Percentiles rank a stretch among this genome's conserved stretches.
Evolutionary conservation across 2,888 invertebrate genomes (phyloP).

Genomic region (Platycnemis pennipes): DNA sequence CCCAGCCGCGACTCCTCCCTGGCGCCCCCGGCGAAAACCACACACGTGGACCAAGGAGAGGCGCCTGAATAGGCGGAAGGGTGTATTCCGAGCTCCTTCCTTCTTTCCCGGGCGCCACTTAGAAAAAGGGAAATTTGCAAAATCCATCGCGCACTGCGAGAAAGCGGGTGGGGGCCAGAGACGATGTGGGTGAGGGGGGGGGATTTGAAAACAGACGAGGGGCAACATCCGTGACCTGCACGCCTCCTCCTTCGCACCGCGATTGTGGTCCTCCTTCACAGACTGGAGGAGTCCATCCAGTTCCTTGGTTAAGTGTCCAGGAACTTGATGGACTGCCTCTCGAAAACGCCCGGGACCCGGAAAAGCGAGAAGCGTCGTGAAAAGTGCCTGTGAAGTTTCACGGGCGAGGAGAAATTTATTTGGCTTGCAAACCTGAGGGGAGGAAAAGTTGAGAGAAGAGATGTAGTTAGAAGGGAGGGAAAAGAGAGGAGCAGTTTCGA

Average conservation of each 20-base stretch:
- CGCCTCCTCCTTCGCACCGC: neutral
- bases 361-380: too few species aligned
- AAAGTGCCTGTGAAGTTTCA: neutral
- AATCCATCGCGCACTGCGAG: neutral
- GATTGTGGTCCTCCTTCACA: neutral
- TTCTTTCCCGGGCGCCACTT: neutral
- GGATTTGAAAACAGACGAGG: neutral
- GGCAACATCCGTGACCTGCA: neutral
- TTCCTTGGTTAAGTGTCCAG: too few species aligned
- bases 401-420: neutral
- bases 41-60: neutral
- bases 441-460: neutral
- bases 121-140: neutral
- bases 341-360: too few species aligned
- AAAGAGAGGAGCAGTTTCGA: neutral
- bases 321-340: too few species aligned
- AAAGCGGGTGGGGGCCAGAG: neutral
- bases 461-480: neutral
- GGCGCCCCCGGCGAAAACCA: neutral
- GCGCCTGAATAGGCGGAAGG: neutral
- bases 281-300: neutral
- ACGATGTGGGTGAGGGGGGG: neutral
- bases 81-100: neutral
- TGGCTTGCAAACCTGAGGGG: neutral
- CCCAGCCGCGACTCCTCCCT: neutral